A percentile compares a stretch with the other conserved stretches of the same genome.
Conservation (phyloP, 2,888 invertebrate genomes). For the Drosophila mettleri region DNA sequence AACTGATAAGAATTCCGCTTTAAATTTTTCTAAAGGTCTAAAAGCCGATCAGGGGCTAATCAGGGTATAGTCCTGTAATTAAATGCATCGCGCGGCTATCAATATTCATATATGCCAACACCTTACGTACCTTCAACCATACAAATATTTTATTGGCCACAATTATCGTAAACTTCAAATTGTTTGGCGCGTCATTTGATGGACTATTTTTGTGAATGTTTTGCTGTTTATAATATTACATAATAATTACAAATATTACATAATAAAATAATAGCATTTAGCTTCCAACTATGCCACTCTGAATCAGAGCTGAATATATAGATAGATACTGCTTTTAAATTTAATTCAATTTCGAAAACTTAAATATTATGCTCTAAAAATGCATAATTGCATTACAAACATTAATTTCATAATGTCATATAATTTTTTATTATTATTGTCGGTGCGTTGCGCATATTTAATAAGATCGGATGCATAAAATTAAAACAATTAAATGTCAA, state of each 20-base stretch:
- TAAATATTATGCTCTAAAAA: constrained; percentile 27
- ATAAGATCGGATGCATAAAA: constrained; percentile 60
- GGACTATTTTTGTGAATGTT: constrained; percentile 56
- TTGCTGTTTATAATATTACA: constrained; percentile 73
- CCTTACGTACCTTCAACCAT: constrained; percentile 7
- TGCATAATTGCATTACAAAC: constrained; percentile 50
- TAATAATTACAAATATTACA: constrained; percentile 71
- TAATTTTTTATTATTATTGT: constrained; percentile 4
- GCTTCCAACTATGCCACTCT: constrained; percentile 39
- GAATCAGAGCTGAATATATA: not conserved
- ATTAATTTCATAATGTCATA: constrained; percentile 69
- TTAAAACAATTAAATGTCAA: constrained; percentile 76
- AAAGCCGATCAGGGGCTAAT: no score
- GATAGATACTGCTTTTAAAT: constrained; percentile 25
- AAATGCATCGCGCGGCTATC: constrained; percentile 24
- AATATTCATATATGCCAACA: constrained; percentile 54
- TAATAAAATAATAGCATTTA: constrained; percentile 69
- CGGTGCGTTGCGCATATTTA: constrained; percentile 55
- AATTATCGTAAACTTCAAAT: constrained; percentile 37
- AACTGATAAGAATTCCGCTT: not conserved
- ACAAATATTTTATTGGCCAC: constrained; percentile 11
- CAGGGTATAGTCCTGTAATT: constrained; percentile 9
- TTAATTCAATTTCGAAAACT: constrained; percentile 57
- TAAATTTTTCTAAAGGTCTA: not conserved
- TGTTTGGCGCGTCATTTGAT: constrained; percentile 33